These are phyloP conservation scores for Drosophila jambulina DNA, from an alignment of 1,140 invertebrate genomes.

Conservation along the genomic window DNA sequence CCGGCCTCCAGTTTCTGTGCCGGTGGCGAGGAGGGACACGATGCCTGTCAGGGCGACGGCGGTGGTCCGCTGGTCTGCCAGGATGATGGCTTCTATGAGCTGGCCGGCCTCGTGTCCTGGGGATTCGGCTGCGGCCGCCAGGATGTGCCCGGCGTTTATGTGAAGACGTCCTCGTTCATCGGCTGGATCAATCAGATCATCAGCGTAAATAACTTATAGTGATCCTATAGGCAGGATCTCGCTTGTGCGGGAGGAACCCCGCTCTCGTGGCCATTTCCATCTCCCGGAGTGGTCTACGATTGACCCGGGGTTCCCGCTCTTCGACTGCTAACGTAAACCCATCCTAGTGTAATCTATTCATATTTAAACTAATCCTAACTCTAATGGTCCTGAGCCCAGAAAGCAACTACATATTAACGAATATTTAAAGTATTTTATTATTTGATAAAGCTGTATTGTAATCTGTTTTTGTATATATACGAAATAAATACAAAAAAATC, in stretches of 20 bases:
- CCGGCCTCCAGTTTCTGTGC: constrained; percentile 97
- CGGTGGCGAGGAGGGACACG: constrained; percentile 95
- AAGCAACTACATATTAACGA: constrained; percentile 40
- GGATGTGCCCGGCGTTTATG: constrained; percentile 96
- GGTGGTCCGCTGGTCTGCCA: constrained; percentile 96
- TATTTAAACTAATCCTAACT: constrained; percentile 62
- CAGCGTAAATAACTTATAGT: constrained; percentile 95
- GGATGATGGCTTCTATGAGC: constrained; percentile 96
- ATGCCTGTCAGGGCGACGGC: constrained; percentile 97
- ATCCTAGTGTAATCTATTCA: constrained; percentile 81
- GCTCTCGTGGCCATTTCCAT: constrained; percentile 61
- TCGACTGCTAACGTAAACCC: constrained; percentile 72
- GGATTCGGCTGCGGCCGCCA: constrained; percentile 95
- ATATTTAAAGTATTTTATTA: constrained; percentile 74
- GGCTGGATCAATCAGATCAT: constrained; percentile 99
- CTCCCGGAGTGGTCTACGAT: constrained; percentile 48
- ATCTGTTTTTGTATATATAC: constrained; percentile 81
- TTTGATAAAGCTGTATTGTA: constrained; percentile 68
- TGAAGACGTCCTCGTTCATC: constrained; percentile 97
- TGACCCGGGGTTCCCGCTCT: constrained; percentile 52
- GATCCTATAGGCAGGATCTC: constrained; percentile 10
- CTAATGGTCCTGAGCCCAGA: constrained; percentile 9
- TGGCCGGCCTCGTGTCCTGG: constrained; percentile 94
- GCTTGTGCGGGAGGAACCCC: constrained; percentile 50
- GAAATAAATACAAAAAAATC: constrained; percentile 70